Percentiles rank a stretch among this genome's conserved stretches.
These are phyloP conservation scores for Ifrita kowaldi DNA, from an alignment of 2,113 vertebrate species.

Conservation along the genomic window DNA sequence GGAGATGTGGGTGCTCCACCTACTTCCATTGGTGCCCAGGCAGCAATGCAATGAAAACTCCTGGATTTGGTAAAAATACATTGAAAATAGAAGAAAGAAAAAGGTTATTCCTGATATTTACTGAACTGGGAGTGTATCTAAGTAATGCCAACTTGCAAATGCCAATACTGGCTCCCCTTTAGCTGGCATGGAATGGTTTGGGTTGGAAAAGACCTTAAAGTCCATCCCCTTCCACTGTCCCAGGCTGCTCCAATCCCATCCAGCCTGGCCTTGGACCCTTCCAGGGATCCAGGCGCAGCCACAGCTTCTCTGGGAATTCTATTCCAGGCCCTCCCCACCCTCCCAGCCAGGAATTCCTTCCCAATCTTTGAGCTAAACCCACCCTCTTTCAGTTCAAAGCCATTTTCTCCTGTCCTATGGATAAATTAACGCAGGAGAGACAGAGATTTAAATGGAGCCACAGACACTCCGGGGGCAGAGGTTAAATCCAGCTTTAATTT, in stretches of 20 bases:
- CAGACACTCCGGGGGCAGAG: background rate
- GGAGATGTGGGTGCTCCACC: background rate
- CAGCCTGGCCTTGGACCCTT: background rate
- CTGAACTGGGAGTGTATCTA: background rate
- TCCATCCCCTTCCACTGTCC: background rate
- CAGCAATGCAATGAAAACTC: background rate
- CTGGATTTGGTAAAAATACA: background rate
- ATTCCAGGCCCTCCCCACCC: background rate
- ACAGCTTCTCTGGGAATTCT: background rate
- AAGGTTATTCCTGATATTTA: background rate
- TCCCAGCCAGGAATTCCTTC: background rate
- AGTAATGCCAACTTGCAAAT: background rate
- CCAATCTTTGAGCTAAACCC: background rate
- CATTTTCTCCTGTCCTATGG: rapidly evolving
- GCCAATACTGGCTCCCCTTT: background rate
- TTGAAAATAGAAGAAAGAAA: background rate
- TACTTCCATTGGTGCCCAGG: background rate
- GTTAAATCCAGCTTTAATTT: background rate
- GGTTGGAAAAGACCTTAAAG: background rate
- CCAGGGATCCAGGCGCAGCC: background rate
- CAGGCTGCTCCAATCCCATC: background rate
- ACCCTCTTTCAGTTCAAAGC: background rate
- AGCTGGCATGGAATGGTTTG: background rate
- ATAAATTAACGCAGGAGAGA: background rate
- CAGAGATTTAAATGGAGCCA: background rate